Evolutionary conservation across 2,797 vertebrate species (phyloP), one percentile per base, ranked within the genome.

Genomic region (Avahi laniger): DNA sequence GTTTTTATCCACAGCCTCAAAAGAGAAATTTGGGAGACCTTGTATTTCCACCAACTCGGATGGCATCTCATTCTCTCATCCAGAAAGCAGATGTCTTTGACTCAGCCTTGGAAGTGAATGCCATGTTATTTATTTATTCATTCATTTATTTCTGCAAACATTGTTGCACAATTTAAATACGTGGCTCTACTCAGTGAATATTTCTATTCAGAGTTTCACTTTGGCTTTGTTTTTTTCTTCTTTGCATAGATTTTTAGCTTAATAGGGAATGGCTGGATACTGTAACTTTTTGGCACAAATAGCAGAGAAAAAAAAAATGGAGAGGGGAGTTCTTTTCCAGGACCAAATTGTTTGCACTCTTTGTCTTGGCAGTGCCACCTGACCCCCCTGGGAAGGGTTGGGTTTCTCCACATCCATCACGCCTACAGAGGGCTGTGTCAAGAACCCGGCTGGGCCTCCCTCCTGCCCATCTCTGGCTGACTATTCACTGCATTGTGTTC

Each of bases 371-470:
- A 96, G 97, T 98, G 98, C 98, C 97, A 98, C 98, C 97, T 98
- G 99, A 99, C 98, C 98, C 98, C 98, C 98, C 98, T 96, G 98
- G 97, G 97, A 98, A 98, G 98, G 99, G 99, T 99, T 99, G 98
- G 95, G 98, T 99, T 99, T 99, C 99, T 98, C 96, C 96, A 98
- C 98, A 99, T 99, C 99, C 99, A 99, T 99, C 99, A 99, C 98
- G 98, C 98, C 98, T 97, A 98, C 99, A 98, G 98, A 99, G 98
- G 97, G 98, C 97, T 97, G 95, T 99, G 98, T 99, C 98, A 99
- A 97, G 98, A 98, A 98, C 98, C 98, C 82, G 28, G 98, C 98
- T 98, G 98, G 98, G 98, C 98, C 97, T 98, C 98, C 97, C 98
- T 98, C 96, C 98, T 99, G 99, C 98, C 99, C 99, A 98, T 99